Percentiles rank a stretch among this genome's conserved stretches.
These are phyloP conservation scores for Mystacornis crossleyi DNA, from an alignment of 2,113 vertebrate genomes.

Conservation along the genomic window DNA sequence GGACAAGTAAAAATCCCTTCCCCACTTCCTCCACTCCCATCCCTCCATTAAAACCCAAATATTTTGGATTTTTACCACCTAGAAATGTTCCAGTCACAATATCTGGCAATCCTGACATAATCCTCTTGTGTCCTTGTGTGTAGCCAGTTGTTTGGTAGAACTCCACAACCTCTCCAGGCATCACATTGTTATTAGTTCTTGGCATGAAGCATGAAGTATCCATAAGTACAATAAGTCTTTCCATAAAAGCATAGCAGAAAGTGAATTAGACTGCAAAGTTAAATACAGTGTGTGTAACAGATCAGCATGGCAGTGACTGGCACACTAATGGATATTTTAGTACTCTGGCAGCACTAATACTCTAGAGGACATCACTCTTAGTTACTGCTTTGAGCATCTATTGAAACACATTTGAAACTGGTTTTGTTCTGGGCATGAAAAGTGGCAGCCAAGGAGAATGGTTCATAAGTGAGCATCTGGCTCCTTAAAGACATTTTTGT, in stretches of 20 bases:
- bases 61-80: neutral
- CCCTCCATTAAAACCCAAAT: neutral
- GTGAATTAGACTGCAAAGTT: neutral
- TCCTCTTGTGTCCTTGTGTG: neutral
- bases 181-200: neutral
- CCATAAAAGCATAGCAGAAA: neutral
- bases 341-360: neutral
- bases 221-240: neutral
- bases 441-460: neutral
- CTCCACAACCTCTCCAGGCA: neutral
- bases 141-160: neutral
- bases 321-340: neutral
- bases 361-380: neutral
- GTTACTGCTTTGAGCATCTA: neutral
- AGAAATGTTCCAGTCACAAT: neutral
- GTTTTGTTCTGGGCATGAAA: neutral
- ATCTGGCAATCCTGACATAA: neutral
- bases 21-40: rapidly evolving
- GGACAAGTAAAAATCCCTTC: neutral
- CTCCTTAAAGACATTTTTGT: neutral
- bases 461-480: neutral
- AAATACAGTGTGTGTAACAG: neutral
- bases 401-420: neutral
- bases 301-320: neutral
- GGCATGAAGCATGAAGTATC: neutral